Percentiles rank a stretch among this genome's conserved stretches.
phyloP scores from a whole-genome alignment of 2,888 invertebrate species.

The Harpalus rufipes region DNA sequence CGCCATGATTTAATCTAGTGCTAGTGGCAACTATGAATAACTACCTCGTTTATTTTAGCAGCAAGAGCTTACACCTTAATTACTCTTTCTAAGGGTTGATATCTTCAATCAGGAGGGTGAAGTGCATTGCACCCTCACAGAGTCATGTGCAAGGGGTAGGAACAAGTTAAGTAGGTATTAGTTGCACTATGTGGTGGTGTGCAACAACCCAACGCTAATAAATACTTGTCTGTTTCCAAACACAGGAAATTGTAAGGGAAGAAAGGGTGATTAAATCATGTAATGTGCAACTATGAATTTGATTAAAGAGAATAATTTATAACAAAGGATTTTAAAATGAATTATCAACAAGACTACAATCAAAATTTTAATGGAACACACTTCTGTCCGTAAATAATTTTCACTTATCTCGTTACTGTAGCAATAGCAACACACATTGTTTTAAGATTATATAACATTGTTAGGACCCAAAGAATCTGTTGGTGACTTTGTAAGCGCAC shows the following conservation, averaged over 20 bases:
- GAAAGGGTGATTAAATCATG: not conserved
- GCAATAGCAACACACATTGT: too few relatives aligned
- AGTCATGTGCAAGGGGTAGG: conserved; percentile 18
- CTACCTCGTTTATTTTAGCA: conserved; percentile 59
- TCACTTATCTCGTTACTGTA: too few relatives aligned
- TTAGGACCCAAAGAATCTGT: too few relatives aligned
- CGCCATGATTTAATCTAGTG: not conserved
- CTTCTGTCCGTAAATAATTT: too few relatives aligned
- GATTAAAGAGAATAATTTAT: not conserved
- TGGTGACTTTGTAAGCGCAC: too few relatives aligned
- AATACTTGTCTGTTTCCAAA: conserved; percentile 63
- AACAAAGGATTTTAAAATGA: too few relatives aligned
- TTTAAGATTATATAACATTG: too few relatives aligned
- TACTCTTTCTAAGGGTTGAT: conserved; percentile 44
- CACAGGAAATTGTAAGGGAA: conserved; percentile 34
- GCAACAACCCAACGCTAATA: conserved; percentile 53
- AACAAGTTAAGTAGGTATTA: conserved; percentile 58
- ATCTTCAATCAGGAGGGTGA: conserved; percentile 44
- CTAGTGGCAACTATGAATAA: conserved; percentile 49
- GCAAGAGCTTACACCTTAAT: conserved; percentile 61
- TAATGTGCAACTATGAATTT: not conserved
- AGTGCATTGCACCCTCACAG: conserved; percentile 41
- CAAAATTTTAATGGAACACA: too few relatives aligned
- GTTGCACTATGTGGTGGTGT: conserved; percentile 28
- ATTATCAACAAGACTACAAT: too few relatives aligned